Evolutionary conservation across 2,888 invertebrate genomes (phyloP), one percentile per base, ranked within the genome.

Genomic region (Byasa hedistus): DNA sequence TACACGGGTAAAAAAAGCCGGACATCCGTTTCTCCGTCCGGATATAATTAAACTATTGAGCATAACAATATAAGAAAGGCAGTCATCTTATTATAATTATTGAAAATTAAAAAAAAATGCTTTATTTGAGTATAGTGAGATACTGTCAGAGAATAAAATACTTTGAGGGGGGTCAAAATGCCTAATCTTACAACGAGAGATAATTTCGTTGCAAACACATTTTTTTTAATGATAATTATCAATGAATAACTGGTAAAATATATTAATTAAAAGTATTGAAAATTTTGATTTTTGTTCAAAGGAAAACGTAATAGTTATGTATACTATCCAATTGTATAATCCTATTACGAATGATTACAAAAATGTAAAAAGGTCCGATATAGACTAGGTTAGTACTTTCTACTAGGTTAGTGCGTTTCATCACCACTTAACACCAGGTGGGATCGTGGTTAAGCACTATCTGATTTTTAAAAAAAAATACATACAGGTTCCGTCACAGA

Each of bases 11-110:
- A 70, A 81, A 82, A 82, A 86, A 85, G 83, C 86, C 87, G 83
- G 58, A 83, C 82, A 82, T 68, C 69, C 64, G 69, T 68, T 68
- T 66, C 60, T 27, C 10, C 64, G 64, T 65, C 62, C 68, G 66
- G 69, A 76, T 78, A 76, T 77, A 79, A 85, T 85, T 83, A 86
- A 81, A 84, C 84, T 86, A 86, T 91, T 91, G 91, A 91, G 91
- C 91, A 90, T 88, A 89, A 84, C 82, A 83, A 83, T 83, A 85
- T 85, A 85, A 81, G 75, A 84, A 86, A 85, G 89, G 89, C 88
- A 91, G 91, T 90, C 86, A 82, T 85, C 84, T 83, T 85, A 86
- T 83, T 78, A 82, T 75, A 73, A 80, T 75, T 77, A 79, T 76
- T 76, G 79, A 79, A 79, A 76, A n/a, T n/a, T n/a, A n/a, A 78